phyloP scores from a whole-genome alignment of 92 coral and sea anemone genomes.

The Phenganax subtilis region DNA sequence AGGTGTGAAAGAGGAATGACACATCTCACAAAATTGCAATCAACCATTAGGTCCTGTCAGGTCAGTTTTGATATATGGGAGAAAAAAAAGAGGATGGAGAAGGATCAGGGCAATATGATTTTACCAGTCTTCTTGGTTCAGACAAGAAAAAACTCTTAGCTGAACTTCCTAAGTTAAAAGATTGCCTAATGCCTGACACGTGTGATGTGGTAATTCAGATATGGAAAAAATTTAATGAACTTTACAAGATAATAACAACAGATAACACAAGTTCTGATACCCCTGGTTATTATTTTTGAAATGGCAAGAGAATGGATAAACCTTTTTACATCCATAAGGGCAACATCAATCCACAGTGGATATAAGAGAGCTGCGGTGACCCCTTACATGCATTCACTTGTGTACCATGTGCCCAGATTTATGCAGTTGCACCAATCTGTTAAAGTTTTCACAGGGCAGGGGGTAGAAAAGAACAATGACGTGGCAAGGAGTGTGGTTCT shows the following conservation, averaged over 20 bases:
- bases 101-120: background rate
- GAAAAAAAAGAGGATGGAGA: background rate
- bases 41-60: background rate
- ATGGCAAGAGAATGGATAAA: slow-evolving; percentile 47
- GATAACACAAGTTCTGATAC: slow-evolving; percentile 23
- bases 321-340: slow-evolving; percentile 44
- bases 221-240: slow-evolving; percentile 45
- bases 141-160: slow-evolving; percentile 41
- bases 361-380: slow-evolving; percentile 52
- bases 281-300: slow-evolving; percentile 23
- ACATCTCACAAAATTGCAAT: background rate
- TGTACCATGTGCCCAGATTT: slow-evolving; percentile 49
- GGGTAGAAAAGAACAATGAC: slow-evolving; percentile 52
- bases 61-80: slow-evolving; percentile 3
- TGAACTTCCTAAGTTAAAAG: slow-evolving; percentile 44
- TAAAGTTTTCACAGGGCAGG: slow-evolving; percentile 55
- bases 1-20: background rate
- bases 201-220: slow-evolving; percentile 33
- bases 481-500: slow-evolving; percentile 36
- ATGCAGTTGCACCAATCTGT: slow-evolving; percentile 33
- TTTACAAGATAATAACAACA: slow-evolving; percentile 38
- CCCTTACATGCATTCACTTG: slow-evolving; percentile 49
- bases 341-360: slow-evolving; percentile 23
- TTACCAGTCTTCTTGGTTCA: background rate
- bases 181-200: slow-evolving; percentile 7